Conservation (phyloP, 1,140 invertebrate genomes). For the Pachypeltis micranthus region DNA sequence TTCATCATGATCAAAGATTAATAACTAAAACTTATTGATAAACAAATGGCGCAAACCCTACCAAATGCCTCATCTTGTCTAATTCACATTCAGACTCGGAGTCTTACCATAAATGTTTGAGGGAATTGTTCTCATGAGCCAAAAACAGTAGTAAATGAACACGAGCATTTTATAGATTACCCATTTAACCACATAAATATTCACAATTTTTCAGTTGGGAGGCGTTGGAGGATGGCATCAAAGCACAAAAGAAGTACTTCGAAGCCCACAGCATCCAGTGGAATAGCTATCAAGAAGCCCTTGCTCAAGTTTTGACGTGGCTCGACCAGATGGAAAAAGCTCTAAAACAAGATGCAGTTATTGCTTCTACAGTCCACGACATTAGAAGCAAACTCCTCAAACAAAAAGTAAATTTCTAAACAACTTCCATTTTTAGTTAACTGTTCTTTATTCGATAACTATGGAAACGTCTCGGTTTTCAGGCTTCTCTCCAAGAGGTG, state of each 20-base stretch:
- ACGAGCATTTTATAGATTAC: too few relatives aligned
- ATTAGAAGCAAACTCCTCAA: constrained; percentile 75
- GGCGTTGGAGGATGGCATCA: constrained; percentile 61
- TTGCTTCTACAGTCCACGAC: constrained; percentile 64
- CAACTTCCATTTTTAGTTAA: background rate
- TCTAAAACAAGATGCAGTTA: constrained; percentile 57
- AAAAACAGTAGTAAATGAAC: too few relatives aligned
- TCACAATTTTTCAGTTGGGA: constrained; percentile 53
- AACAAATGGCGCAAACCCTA: too few relatives aligned
- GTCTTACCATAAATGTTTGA: too few relatives aligned
- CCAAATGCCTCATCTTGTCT: too few relatives aligned
- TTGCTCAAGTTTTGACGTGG: constrained; percentile 74
- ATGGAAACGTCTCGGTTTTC: background rate
- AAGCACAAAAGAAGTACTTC: constrained; percentile 68
- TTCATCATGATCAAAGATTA: too few relatives aligned
- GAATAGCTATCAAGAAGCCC: constrained; percentile 71
- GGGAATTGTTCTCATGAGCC: too few relatives aligned
- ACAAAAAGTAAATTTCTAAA: constrained; percentile 69
- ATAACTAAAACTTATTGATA: too few relatives aligned
- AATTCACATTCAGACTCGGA: too few relatives aligned
- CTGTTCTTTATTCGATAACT: background rate
- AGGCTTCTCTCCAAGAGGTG: constrained; percentile 77
- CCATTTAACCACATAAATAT: background rate
- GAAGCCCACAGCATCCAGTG: constrained; percentile 74
- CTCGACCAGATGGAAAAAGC: constrained; percentile 73